A percentile compares a stretch with the other conserved stretches of the same genome.
phyloP scores from a whole-genome alignment of 2,113 vertebrate genomes.

The Engraulis encrasicolus region DNA sequence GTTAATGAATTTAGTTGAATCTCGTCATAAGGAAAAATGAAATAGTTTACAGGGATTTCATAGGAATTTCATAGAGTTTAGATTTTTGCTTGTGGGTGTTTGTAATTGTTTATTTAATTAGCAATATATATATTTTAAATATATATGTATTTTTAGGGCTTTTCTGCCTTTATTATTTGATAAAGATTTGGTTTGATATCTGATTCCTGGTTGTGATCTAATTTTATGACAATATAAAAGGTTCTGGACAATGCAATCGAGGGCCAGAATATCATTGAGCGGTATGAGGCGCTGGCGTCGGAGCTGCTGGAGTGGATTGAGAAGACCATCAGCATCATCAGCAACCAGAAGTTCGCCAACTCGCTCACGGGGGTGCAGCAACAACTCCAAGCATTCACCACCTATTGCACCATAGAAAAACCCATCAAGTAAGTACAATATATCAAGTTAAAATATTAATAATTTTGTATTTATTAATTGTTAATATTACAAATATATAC shows the following conservation, averaged over 20 bases:
- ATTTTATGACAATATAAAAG: constrained; percentile 68
- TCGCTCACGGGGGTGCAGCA: constrained; percentile 91
- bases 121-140: too few species aligned
- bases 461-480: too few species aligned
- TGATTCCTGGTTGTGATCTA: background rate
- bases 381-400: constrained; percentile 93
- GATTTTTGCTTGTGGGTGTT: background rate
- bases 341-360: constrained; percentile 96
- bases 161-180: too few species aligned
- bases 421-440: constrained; percentile 84
- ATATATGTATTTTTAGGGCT: too few species aligned
- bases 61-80: too few species aligned
- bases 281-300: constrained; percentile 84
- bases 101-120: background rate
- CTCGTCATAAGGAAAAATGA: too few species aligned
- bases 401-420: constrained; percentile 95
- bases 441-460: too few species aligned
- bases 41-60: too few species aligned
- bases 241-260: constrained; percentile 92
- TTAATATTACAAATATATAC: too few species aligned
- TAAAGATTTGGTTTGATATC: too few species aligned
- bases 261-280: constrained; percentile 81
- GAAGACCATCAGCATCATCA: constrained; percentile 85
- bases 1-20: too few species aligned
- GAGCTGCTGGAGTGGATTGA: constrained; percentile 94